phyloP scores from a whole-genome alignment of 2,797 vertebrate genomes.

The Cossypha polioptera region DNA sequence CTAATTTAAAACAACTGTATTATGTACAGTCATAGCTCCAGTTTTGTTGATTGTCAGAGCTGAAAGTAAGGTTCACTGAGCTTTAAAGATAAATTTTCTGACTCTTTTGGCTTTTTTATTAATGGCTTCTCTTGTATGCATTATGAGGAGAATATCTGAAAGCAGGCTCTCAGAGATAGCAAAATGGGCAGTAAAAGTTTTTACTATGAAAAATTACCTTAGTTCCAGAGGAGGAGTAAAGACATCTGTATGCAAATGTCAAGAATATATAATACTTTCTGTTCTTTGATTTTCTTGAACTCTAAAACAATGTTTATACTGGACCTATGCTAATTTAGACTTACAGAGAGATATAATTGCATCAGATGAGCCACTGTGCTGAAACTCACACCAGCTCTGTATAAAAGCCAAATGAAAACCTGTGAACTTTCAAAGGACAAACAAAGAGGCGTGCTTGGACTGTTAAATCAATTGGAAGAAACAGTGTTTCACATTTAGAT shows the following conservation, averaged over 20 bases:
- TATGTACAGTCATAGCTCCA: background rate
- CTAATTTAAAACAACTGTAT: slow-evolving; percentile 57
- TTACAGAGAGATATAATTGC: background rate
- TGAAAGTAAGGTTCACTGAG: background rate
- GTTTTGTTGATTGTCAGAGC: background rate
- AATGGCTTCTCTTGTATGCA: background rate
- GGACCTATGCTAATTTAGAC: background rate
- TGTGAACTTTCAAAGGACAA: background rate
- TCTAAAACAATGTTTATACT: background rate
- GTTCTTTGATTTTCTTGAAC: background rate
- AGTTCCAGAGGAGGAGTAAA: background rate
- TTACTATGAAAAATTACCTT: background rate
- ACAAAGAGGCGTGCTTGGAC: background rate
- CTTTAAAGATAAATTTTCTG: background rate
- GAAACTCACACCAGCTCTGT: background rate
- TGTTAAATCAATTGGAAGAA: background rate
- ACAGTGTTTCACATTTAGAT: background rate
- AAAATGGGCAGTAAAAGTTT: background rate
- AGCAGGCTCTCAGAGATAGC: background rate
- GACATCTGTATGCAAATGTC: background rate
- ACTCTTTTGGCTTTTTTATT: background rate
- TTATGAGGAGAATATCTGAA: background rate
- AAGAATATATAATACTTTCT: background rate
- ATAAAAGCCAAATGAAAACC: background rate
- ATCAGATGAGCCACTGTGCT: background rate